Conservation (phyloP, 2,797 vertebrate species). For the Melanotaenia pygmaea region DNA sequence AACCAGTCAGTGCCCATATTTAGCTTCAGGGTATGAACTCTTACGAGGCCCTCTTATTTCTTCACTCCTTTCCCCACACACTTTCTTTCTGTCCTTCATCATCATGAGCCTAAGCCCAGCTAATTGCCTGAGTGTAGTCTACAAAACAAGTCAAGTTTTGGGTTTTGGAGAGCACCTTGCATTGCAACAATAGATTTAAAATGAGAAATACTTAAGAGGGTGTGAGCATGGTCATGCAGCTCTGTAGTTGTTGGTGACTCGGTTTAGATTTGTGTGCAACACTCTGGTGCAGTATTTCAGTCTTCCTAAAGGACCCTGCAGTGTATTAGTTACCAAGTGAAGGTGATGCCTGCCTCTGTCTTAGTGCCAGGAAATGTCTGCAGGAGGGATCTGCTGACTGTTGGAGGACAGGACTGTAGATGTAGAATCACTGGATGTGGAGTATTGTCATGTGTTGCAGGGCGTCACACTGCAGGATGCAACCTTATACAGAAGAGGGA, state of each 20-base stretch:
- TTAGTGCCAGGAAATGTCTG: conserved; percentile 53
- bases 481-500: not conserved
- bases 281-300: conserved; percentile 57
- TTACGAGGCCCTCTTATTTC: conserved; percentile 32
- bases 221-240: not conserved
- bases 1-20: conserved; percentile 56
- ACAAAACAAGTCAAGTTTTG: conserved; percentile 4
- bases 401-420: conserved; percentile 38
- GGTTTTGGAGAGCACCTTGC: not conserved
- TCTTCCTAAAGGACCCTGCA: conserved; percentile 35
- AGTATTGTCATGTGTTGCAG: not conserved
- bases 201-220: conserved; percentile 2
- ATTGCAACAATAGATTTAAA: conserved; percentile 15
- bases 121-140: conserved; percentile 5
- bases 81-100: conserved; percentile 34
- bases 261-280: conserved; percentile 44
- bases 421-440: conserved; percentile 12
- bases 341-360: conserved; percentile 67
- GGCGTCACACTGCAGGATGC: not conserved
- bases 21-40: conserved; percentile 41
- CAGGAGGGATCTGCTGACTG: conserved; percentile 50
- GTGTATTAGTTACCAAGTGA: conserved; percentile 63
- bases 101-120: conserved; percentile 25
- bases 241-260: conserved; percentile 44
- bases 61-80: conserved; percentile 11